Conservation (phyloP, 2,888 invertebrate genomes). For the Melinaea menophilus region DNA sequence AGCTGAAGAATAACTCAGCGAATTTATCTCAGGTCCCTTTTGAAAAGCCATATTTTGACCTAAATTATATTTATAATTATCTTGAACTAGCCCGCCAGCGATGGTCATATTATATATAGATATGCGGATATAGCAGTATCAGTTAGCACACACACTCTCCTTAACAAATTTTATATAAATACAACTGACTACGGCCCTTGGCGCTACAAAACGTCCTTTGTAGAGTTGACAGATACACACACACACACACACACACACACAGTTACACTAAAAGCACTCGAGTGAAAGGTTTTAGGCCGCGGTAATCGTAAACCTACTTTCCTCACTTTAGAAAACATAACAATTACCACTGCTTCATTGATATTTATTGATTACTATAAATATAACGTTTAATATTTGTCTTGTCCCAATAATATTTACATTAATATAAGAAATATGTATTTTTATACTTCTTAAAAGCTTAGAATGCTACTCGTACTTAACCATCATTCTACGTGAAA, state of each 20-base stretch:
- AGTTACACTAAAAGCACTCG: conserved; percentile 11
- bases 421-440: not conserved
- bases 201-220: not conserved
- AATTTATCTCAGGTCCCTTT: no score
- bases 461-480: no score
- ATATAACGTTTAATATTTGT: conserved; percentile 11
- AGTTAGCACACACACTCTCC: no score
- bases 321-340: conserved; percentile 28
- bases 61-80: no score
- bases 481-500: no score
- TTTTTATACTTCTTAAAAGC: no score
- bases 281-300: conserved; percentile 31
- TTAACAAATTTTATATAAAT: no score
- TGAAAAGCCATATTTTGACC: no score
- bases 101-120: no score
- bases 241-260: not conserved
- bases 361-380: conserved; percentile 16
- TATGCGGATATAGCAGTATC: no score
- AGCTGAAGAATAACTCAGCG: no score
- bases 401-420: conserved; percentile 15
- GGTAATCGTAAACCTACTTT: conserved; percentile 33
- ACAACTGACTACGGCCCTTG: not conserved
- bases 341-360: conserved; percentile 28
- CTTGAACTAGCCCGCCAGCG: no score
- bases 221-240: not conserved